Percentiles rank a stretch among this genome's conserved stretches.
Conservation (phyloP, 1,140 invertebrate genomes). For the Atopsyche davidsoni region DNA sequence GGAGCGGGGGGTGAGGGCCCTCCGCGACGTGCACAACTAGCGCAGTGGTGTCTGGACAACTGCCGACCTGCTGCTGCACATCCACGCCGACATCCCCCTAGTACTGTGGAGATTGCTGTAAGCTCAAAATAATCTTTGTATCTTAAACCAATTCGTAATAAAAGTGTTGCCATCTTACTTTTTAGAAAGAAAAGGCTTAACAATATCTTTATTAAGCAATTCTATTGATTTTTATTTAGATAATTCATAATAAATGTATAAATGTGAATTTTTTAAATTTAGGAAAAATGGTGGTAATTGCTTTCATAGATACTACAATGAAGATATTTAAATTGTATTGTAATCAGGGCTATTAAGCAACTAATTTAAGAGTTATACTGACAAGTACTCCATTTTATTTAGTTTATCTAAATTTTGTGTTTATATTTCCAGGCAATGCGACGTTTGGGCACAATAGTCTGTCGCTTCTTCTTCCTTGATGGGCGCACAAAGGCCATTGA, state of each 20-base stretch:
- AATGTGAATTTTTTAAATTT: no score
- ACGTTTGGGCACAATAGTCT: slow-evolving; percentile 85
- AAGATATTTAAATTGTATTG: no score
- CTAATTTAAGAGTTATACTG: no score
- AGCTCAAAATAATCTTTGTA: no score
- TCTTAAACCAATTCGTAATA: slow-evolving; percentile 5
- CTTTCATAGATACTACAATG: no score
- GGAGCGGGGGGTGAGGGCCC: background rate
- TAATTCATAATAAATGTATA: background rate
- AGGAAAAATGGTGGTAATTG: no score
- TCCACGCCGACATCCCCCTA: slow-evolving; percentile 78
- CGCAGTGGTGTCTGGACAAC: slow-evolving; percentile 91
- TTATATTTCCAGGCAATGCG: slow-evolving; percentile 69
- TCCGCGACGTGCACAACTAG: slow-evolving; percentile 60
- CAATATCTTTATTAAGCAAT: background rate
- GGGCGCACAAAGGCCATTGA: slow-evolving; percentile 93
- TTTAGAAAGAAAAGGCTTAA: no score
- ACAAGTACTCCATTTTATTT: no score
- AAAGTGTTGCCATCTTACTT: no score
- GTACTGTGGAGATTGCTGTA: slow-evolving; percentile 87
- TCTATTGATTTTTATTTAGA: background rate
- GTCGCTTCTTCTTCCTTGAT: slow-evolving; percentile 92
- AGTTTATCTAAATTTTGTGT: no score
- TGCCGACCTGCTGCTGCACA: slow-evolving; percentile 80
- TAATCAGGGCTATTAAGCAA: no score